Evolutionary conservation across 1,140 invertebrate species (phyloP).

Genomic region (Ceratosolen fusciceps): DNA sequence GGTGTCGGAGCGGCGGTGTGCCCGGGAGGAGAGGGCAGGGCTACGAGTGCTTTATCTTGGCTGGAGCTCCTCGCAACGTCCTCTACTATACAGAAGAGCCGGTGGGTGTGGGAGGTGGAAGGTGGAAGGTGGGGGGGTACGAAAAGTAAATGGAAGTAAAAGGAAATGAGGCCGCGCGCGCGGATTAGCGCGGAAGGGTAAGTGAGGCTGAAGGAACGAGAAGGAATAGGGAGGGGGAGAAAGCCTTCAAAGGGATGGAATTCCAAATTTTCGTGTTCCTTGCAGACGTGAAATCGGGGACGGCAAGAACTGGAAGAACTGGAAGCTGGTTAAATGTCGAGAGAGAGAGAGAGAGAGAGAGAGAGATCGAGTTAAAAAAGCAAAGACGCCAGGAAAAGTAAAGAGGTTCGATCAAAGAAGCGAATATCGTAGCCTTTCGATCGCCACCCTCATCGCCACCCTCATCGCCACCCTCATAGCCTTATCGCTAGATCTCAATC

Average conservation of each 20-base stretch:
- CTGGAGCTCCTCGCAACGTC: too few species aligned
- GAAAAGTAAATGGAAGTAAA: neutral
- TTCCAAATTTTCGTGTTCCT: slow-evolving; percentile 42
- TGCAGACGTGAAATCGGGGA: slow-evolving; percentile 27
- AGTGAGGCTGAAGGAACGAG: slow-evolving; percentile 11
- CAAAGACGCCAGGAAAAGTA: neutral
- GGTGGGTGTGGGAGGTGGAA: neutral
- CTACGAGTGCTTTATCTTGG: neutral
- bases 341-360: neutral
- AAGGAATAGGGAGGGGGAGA: neutral
- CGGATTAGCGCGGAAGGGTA: slow-evolving; percentile 30
- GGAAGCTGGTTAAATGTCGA: neutral
- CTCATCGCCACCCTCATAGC: neutral
- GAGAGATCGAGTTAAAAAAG: neutral
- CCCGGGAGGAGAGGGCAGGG: neutral
- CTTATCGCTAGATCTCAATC: neutral
- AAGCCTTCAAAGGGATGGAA: slow-evolving; percentile 24
- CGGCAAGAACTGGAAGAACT: slow-evolving; percentile 41
- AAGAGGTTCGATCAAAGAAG: slow-evolving; percentile 43
- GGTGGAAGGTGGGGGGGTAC: neutral
- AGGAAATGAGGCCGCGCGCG: neutral
- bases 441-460: neutral
- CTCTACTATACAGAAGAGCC: neutral
- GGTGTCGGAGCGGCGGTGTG: neutral
- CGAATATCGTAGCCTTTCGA: neutral